Base-by-base conservation (phyloP, 2,888 invertebrate species). In the Dryobota labecula region DNA sequence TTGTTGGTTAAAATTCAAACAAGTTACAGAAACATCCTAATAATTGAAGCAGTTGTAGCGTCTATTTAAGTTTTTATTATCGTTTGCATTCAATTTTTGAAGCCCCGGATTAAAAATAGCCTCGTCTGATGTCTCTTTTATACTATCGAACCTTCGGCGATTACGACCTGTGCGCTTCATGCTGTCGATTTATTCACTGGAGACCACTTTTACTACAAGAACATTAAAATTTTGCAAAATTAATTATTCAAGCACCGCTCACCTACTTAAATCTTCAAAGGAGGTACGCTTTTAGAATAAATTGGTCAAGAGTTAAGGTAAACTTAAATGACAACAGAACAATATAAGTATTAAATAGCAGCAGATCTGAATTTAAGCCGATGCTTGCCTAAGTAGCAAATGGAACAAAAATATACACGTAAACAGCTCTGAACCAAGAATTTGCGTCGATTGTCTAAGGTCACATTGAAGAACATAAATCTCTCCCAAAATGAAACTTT, bases 381-480 rank as follows among this genome's bases (percentile, higher is more conserved):
- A 53, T 45, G 15, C 27, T 43, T 45, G 53, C 18, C 38, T 53
- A 45, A 49, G 36, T 30, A 65, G 18, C 18, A 57, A 74, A 38
- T 62, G 20, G 11, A 67, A 49, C 30, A 71, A 62, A 47, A 66
- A 51, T 24, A 13, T 63, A 54, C 41, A 33, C 33, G 54, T 57
- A 51, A 45, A 62, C 51, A 68, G 47, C 51, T 54, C 9, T 53
- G 60, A 62, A 64, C 61, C n/a, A 45, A 68, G 36, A 63, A 70
- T 36, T 71, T 41, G 60, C 75, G 61, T 74, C 61, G 43, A 67
- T 33, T 61, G 45, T 70, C 64, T 78, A 72, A 67, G 69, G 75
- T 70, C 71, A 74, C 65, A 82, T 67, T 70, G 57, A 66, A 51
- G 7, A 66, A 54, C 60, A 63, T 63, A 70, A 68, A 63, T 62